A percentile compares a stretch with the other conserved stretches of the same genome.
These are phyloP conservation scores for Corythucha ciliata DNA, from an alignment of 2,888 invertebrate genomes.

Conservation along the genomic window DNA sequence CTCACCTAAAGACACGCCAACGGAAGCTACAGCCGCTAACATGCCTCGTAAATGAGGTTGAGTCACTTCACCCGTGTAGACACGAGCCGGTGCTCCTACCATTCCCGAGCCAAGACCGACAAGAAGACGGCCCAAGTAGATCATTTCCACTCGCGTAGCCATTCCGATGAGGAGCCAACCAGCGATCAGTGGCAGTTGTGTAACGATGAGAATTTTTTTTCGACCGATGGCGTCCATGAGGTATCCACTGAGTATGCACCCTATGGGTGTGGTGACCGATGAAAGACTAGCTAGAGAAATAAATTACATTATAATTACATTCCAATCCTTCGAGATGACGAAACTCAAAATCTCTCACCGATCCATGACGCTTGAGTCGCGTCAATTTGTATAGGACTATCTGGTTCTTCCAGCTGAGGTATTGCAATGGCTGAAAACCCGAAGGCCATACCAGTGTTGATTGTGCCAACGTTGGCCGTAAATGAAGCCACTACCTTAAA, in stretches of 20 bases:
- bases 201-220: conserved; percentile 52
- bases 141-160: conserved; percentile 51
- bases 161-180: conserved; percentile 57
- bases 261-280: conserved; percentile 57
- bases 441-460: conserved; percentile 61
- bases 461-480: conserved; percentile 56
- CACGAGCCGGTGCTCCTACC: conserved; percentile 60
- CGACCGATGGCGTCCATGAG: conserved; percentile 61
- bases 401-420: conserved; percentile 49
- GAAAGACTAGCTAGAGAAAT: conserved; percentile 52
- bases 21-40: conserved; percentile 60
- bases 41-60: conserved; percentile 66
- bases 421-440: conserved; percentile 58
- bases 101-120: conserved; percentile 62
- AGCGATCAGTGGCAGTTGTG: conserved; percentile 56
- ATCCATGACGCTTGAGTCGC: conserved; percentile 56
- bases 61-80: conserved; percentile 61
- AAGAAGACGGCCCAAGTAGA: conserved; percentile 53
- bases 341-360: conserved; percentile 44
- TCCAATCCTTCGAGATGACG: neutral
- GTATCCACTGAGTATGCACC: conserved; percentile 60
- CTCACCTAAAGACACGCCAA: conserved; percentile 58
- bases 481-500: conserved; percentile 53
- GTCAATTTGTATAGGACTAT: conserved; percentile 45
- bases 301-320: neutral